Evolutionary conservation across 2,888 invertebrate genomes (phyloP), one percentile per base, ranked within the genome.

Genomic region (Merodon equestris): DNA sequence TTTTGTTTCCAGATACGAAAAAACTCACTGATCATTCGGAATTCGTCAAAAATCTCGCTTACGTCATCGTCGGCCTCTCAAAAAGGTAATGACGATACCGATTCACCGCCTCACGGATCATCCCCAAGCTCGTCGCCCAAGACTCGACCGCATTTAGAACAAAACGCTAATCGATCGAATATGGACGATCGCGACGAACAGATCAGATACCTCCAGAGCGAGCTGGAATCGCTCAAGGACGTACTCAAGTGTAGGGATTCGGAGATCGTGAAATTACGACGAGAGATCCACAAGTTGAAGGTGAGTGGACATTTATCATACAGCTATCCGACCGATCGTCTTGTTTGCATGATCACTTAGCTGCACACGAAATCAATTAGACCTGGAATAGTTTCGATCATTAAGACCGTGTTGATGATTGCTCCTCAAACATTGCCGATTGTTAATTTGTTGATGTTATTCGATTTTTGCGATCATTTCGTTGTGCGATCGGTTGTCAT

Each of bases 231-330:
- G 36, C 89, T 92, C 36, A 90, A 90, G 82, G 90, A 91, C 82
- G 88, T 91, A 66, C 87, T 93, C 47, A 89, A 89, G 60, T 87
- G 87, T 44, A 90, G 91, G 71, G 92, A 93, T 75, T 89, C 90
- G 42, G 92, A 92, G 85, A 90, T 93, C 54, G 84, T 90, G 40
- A 90, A 91, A 83, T 87, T 94, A 47, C 91, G 92, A 85, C 89
- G 93, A 61, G 94, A 94, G 88, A 91, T 93, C 58, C 93, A 94
- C 86, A 94, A 94, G 86, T 87, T 93, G 51, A 93, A 92, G 91
- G 92, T 92, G 86, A 89, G 89, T 86, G 0, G 40, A 40, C 10
- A 40, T 5, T 9, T 2, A 27, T 27, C 27, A 27, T 27, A n/a
- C n/a, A n/a, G 27, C 27, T 27, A 27, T 2, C 27, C 4, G 40